Percentiles rank a stretch among this genome's conserved stretches.
phyloP scores from a whole-genome alignment of 2,113 vertebrate species.

The Aspidoscelis tigris region DNA sequence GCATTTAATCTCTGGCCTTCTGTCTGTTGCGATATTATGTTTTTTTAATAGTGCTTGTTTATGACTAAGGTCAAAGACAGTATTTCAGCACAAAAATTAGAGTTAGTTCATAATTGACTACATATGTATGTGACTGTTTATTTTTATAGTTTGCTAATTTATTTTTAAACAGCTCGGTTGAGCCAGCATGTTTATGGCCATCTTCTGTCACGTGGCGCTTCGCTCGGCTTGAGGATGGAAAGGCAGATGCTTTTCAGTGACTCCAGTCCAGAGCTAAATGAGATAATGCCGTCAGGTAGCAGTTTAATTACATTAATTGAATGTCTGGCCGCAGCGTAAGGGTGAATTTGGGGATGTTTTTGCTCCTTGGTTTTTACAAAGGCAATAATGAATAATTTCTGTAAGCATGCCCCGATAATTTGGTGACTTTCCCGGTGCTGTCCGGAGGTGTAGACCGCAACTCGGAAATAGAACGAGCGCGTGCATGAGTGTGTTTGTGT shows the following conservation, averaged over 20 bases:
- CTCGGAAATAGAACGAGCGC: conserved; percentile 28
- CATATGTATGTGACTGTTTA: conserved; percentile 83
- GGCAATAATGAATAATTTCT: conserved; percentile 73
- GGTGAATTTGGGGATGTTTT: not conserved
- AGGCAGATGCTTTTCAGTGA: conserved; percentile 79
- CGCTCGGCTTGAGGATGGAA: conserved; percentile 77
- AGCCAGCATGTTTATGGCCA: conserved; percentile 80
- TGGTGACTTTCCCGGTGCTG: conserved; percentile 63
- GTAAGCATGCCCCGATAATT: conserved; percentile 68
- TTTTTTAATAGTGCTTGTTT: conserved; percentile 85
- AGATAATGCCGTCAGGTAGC: conserved; percentile 80
- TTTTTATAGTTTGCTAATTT: conserved; percentile 87
- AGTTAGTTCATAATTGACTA: conserved; percentile 82
- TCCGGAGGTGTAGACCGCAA: conserved; percentile 62
- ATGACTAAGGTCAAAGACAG: conserved; percentile 82
- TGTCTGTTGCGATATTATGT: conserved; percentile 80
- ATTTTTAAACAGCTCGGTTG: conserved; percentile 84
- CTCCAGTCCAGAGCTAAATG: conserved; percentile 76
- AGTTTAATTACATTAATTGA: conserved; percentile 84
- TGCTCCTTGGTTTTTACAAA: conserved; percentile 57
- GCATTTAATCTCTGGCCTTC: conserved; percentile 79
- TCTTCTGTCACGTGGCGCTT: conserved; percentile 77
- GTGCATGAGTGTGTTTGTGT: no score
- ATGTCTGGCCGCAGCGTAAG: conserved; percentile 74
- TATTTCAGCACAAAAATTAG: conserved; percentile 85